Evolutionary conservation across 2,888 invertebrate species (phyloP).

Genomic region (Pollenia griseotomentosa): DNA sequence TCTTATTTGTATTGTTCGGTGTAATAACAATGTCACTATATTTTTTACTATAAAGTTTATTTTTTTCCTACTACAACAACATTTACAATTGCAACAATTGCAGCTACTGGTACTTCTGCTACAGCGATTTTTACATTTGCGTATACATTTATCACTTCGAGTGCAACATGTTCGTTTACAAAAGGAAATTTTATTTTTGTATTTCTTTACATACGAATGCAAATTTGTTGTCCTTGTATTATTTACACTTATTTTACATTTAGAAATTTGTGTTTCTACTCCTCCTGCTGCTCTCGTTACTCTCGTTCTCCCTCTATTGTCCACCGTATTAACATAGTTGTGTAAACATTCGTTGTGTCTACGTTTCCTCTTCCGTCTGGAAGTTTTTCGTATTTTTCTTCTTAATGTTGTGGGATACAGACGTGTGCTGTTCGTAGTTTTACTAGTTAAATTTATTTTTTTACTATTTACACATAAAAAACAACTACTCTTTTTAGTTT

Average conservation of each 20-base stretch:
- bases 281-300: neutral
- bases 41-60: conserved; percentile 50
- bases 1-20: conserved; percentile 32
- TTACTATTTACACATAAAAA: neutral
- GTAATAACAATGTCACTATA: conserved; percentile 46
- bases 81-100: conserved; percentile 15
- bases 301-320: conserved; percentile 8
- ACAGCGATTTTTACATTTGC: no score
- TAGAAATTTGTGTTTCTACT: neutral
- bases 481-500: neutral
- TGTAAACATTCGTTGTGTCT: conserved; percentile 36
- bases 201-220: conserved; percentile 35
- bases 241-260: conserved; percentile 66
- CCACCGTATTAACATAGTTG: conserved; percentile 35
- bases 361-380: conserved; percentile 67
- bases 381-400: conserved; percentile 65
- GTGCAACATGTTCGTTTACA: conserved; percentile 20
- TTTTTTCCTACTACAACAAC: conserved; percentile 43
- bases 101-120: neutral
- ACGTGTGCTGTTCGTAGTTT: conserved; percentile 12
- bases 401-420: conserved; percentile 41
- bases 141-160: neutral
- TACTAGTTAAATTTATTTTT: neutral
- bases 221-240: conserved; percentile 46
- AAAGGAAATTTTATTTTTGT: conserved; percentile 1